Base-by-base conservation (phyloP, 2,113 vertebrate species). In the Leptodactylus fuscus region DNA sequence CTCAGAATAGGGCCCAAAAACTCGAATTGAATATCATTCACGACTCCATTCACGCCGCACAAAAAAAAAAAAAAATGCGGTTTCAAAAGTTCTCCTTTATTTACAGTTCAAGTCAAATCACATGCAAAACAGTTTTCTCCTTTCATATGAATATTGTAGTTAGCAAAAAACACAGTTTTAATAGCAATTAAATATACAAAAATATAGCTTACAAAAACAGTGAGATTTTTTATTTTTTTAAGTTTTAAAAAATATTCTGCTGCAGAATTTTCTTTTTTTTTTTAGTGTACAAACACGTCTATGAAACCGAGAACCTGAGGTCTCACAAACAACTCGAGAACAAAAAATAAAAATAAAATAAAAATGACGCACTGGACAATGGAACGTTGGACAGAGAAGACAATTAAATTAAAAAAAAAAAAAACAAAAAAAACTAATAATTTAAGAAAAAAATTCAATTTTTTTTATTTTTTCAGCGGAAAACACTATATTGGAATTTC, bases 121-220 rank as follows among this genome's bases (percentile, higher is more conserved):
- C 83, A 85, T 85, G 83, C 83, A 85, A 85, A 85, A 85, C 60
- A 44, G 38, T 85, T 85, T 62, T 84, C 34, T 69, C 29, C 65
- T 69, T 38, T 69, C 32, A 62, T 80, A 80, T 80, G 74, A 78
- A 85, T 78, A 85, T 71, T 12, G 76, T 80, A 67, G 62, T 85
- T 85, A 85, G 83, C 75, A 85, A 85, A 84, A 85, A 49, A 84
- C 76, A 85, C 46, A 29, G 29, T 69, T 85, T 80, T 85, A 85
- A 85, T 85, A 70, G 83, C 75, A 85, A 85, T 85, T 85, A 85
- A 85, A 85, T 85, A 85, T 85, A 85, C 83, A 85, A 85, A 85
- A 85, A 85, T 85, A 85, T 80, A 85, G 83, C 83, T 85, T 85
- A 85, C 83, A 85, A 85, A 85, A 83, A 85, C 62, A 85, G 62